Evolutionary conservation across 2,113 vertebrate genomes (phyloP), one percentile per base, ranked within the genome.

Genomic region (Gambusia affinis): DNA sequence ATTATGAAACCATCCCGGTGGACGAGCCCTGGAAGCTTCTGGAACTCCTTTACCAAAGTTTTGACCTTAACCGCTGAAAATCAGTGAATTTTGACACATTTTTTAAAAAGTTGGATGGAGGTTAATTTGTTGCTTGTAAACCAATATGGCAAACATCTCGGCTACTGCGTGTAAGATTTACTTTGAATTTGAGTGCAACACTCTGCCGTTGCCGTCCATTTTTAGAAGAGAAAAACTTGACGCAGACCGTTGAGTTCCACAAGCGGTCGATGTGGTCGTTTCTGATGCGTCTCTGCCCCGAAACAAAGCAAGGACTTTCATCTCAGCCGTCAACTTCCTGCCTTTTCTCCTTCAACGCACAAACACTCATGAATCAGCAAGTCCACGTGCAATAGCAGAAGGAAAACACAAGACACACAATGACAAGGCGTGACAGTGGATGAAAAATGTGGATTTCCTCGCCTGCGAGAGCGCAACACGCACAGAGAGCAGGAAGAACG

Each of bases 251-350:
- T 71, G 47, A 47, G 76, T 69, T 82, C 64, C 74, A 60, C 69
- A 61, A 69, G 51, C 68, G 66, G 35, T 62, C 82, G 78, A 60
- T 76, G 70, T 27, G 47, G 70, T 68, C 28, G 73, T 75, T 70
- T 67, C 63, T 80, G 71, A 85, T 83, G 80, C 73, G 74, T 72
- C 75, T 80, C 47, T 76, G 68, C 15, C 35, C 44, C 0, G 35
- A 30, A 76, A 84, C 31, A 0, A 63, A 78, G 78, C 37, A 75
- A 79, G 64, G 65, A 72, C 84, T 77, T 74, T 86, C 86, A 89
- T 89, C 85, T 86, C 85, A 80, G 90, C 87, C 84, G 62, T 60
- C 73, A 86, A 82, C 67, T 86, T 88, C 83, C 81, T 88, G 77
- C 22, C 63, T 29, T 28, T 57, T 24, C 47, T 14, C 27, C 29